These are phyloP conservation scores for Sphinx pinastri DNA, from an alignment of 2,888 invertebrate genomes.

Conservation along the genomic window DNA sequence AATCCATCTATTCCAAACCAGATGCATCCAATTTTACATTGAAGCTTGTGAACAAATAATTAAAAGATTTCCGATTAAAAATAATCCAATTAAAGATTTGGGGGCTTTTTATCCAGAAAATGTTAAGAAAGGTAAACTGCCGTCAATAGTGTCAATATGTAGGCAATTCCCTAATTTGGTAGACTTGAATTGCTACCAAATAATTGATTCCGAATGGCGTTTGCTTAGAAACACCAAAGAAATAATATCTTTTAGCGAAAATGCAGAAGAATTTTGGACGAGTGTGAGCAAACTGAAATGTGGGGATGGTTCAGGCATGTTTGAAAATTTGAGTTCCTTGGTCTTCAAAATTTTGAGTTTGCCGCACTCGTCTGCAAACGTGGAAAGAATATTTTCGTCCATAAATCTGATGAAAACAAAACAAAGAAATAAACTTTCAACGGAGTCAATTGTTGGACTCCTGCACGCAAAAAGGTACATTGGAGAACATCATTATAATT, in stretches of 20 bases:
- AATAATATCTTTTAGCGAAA: neutral
- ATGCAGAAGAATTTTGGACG: neutral
- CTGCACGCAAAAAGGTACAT: neutral
- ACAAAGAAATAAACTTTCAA: neutral
- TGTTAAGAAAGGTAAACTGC: too few species aligned
- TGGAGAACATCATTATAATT: neutral
- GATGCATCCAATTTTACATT: neutral
- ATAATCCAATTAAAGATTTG: neutral
- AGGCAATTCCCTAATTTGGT: neutral
- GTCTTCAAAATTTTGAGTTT: neutral
- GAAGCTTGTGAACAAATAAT: neutral
- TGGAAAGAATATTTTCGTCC: neutral
- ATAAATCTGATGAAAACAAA: constrained; percentile 7
- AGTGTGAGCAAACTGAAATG: neutral
- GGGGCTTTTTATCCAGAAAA: neutral
- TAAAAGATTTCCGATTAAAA: neutral
- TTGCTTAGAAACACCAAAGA: neutral
- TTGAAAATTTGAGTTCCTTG: neutral
- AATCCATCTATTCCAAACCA: constrained; percentile 17
- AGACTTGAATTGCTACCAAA: neutral
- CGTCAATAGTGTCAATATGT: too few species aligned
- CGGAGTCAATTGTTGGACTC: neutral
- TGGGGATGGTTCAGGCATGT: neutral
- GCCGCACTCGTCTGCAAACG: neutral
- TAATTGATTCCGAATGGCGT: neutral